Evolutionary conservation across 2,797 vertebrate species (phyloP), one percentile per base, ranked within the genome.

Genomic region (Sarcophilus harrisii): DNA sequence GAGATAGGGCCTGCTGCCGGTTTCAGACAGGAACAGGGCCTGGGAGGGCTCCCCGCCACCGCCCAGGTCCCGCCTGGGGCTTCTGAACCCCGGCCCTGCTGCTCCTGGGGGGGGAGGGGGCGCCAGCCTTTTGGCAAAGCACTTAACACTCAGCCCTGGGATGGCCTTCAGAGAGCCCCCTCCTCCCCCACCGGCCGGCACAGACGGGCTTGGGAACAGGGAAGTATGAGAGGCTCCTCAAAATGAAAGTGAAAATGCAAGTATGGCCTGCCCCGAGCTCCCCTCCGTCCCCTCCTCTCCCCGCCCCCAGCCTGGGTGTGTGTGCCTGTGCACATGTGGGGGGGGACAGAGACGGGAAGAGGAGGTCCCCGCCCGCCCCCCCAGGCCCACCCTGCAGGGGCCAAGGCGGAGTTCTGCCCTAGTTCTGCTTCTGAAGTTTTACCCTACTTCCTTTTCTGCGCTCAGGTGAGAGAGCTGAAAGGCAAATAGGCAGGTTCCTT

Each of bases 11-110:
- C n/a, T 49, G 38, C 96, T 92, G 95, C 94, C 62, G 13, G 10
- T 57, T 54, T 95, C 91, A n/a, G 54, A 93, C 62, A 90, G 92
- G 89, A 96, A 58, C 90, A 18, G 92, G 49, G 90, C 0, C 27
- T 57, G 45, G 1, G 14, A 24, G 45, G 38, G 90, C 3, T 81
- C 73, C 73, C 21, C 38, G n/a, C n/a, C 6, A 24, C 5, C 21
- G n/a, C 66, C 5, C 66, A n/a, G n/a, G n/a, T 73, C 73, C 21
- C 38, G n/a, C n/a, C 6, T 9, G 32, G 66, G n/a, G n/a, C 18
- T 58, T 4, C 16, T 58, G 18, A 21, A 21, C 57, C 57, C 57
- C 5, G 58, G 58, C 54, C 54, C 54, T 55, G 10, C 54, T 55
- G 54, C 54, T 55, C 5, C 9, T 55, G 54, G 54, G 54, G 54